Evolutionary conservation across 2,888 invertebrate species (phyloP).

Genomic region (Sericinus montela): DNA sequence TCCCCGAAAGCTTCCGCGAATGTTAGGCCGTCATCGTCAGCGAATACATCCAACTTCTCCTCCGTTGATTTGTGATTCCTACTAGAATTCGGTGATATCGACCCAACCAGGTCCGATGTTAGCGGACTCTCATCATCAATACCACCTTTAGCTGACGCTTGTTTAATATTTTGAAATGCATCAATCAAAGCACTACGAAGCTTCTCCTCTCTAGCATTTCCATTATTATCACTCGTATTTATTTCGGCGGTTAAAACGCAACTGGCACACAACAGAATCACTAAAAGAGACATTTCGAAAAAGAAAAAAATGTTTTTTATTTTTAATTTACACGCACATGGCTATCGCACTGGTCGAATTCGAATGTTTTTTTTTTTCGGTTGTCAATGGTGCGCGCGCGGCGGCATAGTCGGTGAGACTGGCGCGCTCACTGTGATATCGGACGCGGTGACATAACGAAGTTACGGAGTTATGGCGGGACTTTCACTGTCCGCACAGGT

Average conservation of each 20-base stretch:
- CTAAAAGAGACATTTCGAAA: constrained; percentile 53
- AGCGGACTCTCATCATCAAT: constrained; percentile 51
- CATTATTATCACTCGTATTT: constrained; percentile 42
- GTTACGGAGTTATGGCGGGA: constrained; percentile 53
- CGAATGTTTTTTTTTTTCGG: constrained; percentile 26
- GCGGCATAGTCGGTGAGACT: constrained; percentile 61
- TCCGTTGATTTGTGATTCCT: constrained; percentile 43
- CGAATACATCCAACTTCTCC: constrained; percentile 56
- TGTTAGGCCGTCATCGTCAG: constrained; percentile 64
- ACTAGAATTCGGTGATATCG: constrained; percentile 39
- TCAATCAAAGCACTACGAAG: constrained; percentile 65
- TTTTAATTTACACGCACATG: constrained; percentile 49
- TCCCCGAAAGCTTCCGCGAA: constrained; percentile 58
- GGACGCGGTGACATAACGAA: constrained; percentile 66
- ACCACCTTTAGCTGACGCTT: constrained; percentile 60
- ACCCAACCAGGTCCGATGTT: constrained; percentile 57
- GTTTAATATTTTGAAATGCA: constrained; percentile 71
- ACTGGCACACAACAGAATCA: constrained; percentile 51
- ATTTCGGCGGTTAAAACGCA: constrained; percentile 47
- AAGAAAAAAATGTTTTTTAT: constrained; percentile 20
- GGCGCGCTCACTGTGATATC: constrained; percentile 36
- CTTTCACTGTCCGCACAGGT: constrained; percentile 63
- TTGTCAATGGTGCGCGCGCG: constrained; percentile 55
- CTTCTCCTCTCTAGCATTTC: constrained; percentile 63
- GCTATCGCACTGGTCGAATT: constrained; percentile 28